Percentiles rank a stretch among this genome's conserved stretches.
phyloP scores from a whole-genome alignment of 2,888 invertebrate species.

The Limnephilus lunatus region DNA sequence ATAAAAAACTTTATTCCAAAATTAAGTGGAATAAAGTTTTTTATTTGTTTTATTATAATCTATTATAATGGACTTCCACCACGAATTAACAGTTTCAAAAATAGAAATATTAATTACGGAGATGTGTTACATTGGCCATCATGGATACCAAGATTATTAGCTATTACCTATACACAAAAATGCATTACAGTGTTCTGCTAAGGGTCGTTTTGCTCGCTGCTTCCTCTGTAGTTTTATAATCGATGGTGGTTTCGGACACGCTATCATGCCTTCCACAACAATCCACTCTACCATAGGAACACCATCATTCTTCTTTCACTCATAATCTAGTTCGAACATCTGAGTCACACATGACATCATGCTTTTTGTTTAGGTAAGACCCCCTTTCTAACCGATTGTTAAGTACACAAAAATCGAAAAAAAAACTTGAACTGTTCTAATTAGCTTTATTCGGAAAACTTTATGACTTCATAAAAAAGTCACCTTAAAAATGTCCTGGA shows the following conservation, averaged over 20 bases:
- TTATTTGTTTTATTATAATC: too few species aligned
- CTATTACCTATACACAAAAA: background rate
- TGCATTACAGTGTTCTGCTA: background rate
- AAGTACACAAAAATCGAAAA: background rate
- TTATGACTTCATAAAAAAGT: background rate
- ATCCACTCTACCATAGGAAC: background rate
- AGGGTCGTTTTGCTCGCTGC: background rate
- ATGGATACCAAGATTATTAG: background rate
- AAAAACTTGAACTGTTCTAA: background rate
- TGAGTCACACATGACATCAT: background rate
- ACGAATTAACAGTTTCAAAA: too few species aligned
- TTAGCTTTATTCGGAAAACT: background rate
- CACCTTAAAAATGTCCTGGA: background rate
- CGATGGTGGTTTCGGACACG: slow-evolving; percentile 2
- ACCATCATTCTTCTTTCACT: background rate
- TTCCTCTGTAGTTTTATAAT: background rate
- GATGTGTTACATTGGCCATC: background rate
- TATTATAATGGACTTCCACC: too few species aligned
- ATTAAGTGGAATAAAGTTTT: too few species aligned
- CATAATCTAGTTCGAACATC: background rate
- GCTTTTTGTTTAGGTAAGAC: background rate
- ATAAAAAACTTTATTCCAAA: too few species aligned
- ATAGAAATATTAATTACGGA: too few species aligned
- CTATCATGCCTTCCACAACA: background rate
- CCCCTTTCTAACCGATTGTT: background rate